Percentiles rank a stretch among this genome's conserved stretches.
Evolutionary conservation across 2,797 vertebrate genomes (phyloP).

Genomic region (Zalophus californianus): DNA sequence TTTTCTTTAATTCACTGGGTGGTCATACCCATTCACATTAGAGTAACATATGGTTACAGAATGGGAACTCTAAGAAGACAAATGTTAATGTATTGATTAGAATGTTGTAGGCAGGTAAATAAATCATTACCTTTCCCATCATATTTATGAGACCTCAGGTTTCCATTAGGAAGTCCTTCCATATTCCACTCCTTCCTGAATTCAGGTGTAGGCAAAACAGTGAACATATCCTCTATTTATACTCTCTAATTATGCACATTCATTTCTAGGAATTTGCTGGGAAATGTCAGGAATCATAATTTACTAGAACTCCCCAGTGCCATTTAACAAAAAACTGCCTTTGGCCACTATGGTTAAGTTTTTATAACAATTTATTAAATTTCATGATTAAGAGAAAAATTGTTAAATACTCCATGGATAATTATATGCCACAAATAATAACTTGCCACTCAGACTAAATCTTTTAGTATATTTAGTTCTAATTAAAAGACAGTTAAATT

Average conservation of each 20-base stretch:
- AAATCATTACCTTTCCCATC: not conserved
- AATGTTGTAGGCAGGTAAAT: not conserved
- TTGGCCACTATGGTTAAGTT: not conserved
- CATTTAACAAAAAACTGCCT: not conserved
- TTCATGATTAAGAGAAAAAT: not conserved
- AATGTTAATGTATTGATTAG: not conserved
- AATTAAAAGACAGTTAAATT: not conserved
- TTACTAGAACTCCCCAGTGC: not conserved
- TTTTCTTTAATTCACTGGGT: not conserved
- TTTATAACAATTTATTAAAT: not conserved
- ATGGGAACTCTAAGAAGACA: not conserved
- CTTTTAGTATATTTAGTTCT: not conserved
- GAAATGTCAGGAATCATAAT: not conserved
- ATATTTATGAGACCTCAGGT: not conserved
- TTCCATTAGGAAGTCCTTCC: not conserved
- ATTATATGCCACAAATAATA: constrained; percentile 23
- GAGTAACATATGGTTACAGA: not conserved
- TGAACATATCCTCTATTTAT: not conserved
- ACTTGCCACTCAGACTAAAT: not conserved
- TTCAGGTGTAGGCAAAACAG: not conserved
- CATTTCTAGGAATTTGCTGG: not conserved
- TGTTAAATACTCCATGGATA: not conserved
- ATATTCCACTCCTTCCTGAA: not conserved
- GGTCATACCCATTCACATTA: not conserved
- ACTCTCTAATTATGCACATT: not conserved